phyloP scores from a whole-genome alignment of 2,113 vertebrate genomes.

The Oryzias melastigma region DNA sequence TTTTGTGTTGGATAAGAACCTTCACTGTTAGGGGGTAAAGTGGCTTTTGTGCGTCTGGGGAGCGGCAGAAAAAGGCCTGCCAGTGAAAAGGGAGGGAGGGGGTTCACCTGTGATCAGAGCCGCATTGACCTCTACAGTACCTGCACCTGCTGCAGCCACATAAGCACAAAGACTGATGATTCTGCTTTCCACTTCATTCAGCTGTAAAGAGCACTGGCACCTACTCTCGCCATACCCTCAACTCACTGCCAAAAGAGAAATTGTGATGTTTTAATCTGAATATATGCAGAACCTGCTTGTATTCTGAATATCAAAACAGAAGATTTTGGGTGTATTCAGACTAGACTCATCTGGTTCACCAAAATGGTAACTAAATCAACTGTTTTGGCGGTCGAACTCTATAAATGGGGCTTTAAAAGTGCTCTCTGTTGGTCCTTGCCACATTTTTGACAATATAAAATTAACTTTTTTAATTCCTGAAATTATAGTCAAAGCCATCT shows the following conservation, averaged over 20 bases:
- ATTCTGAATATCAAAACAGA: constrained; percentile 33
- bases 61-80: constrained; percentile 26
- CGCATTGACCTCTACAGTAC: constrained; percentile 43
- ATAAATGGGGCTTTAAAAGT: no score
- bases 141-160: constrained; percentile 46
- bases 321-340: no score
- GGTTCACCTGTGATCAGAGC: constrained; percentile 37
- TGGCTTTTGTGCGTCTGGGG: constrained; percentile 47
- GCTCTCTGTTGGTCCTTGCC: no score
- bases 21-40: constrained; percentile 54
- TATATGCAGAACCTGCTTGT: neutral
- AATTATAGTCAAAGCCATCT: no score
- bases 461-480: no score
- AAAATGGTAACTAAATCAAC: no score
- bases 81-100: neutral
- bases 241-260: no score
- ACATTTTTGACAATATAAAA: no score
- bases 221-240: neutral
- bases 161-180: constrained; percentile 9
- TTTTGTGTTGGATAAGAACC: constrained; percentile 48
- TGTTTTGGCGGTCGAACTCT: no score
- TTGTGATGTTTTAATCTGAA: neutral
- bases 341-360: no score
- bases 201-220: constrained; percentile 3
- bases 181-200: constrained; percentile 34